Percentiles rank a stretch among this genome's conserved stretches.
Conservation (phyloP, 2,888 invertebrate genomes). For the Drosophila testacea region DNA sequence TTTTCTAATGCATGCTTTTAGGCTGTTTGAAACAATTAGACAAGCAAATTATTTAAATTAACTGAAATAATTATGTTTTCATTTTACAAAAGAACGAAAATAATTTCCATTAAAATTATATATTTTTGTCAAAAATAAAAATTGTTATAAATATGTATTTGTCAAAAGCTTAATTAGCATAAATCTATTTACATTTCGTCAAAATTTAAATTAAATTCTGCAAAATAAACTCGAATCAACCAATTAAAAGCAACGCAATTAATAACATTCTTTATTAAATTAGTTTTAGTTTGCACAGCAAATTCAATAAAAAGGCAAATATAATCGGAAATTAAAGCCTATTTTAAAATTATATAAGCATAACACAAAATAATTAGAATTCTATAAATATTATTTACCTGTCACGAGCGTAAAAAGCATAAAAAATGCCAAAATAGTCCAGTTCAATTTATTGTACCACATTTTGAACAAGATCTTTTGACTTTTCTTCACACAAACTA, state of each 20-base stretch:
- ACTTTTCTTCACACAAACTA: constrained; percentile 2
- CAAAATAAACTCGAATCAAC: no score
- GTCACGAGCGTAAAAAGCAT: constrained; percentile 65
- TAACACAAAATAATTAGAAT: not conserved
- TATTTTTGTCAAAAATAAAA: no score
- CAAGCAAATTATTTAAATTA: not conserved
- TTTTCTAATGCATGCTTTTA: not conserved
- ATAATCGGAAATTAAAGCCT: not conserved
- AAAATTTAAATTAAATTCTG: no score
- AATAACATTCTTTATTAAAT: no score
- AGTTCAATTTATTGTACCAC: constrained; percentile 66
- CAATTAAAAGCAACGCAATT: no score
- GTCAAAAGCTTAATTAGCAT: no score
- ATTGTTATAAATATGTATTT: no score
- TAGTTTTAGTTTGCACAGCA: not conserved
- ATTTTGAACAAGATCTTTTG: constrained; percentile 40
- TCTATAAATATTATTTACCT: constrained; percentile 56
- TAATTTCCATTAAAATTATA: no score
- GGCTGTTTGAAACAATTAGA: not conserved
- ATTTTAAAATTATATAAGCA: constrained; percentile 1
- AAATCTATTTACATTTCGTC: no score
- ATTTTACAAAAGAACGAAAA: no score
- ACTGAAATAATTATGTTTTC: not conserved
- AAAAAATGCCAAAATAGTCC: constrained; percentile 62
- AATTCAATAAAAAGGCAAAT: not conserved